Evolutionary conservation across 2,797 vertebrate species (phyloP), one percentile per base, ranked within the genome.

Genomic region (Gorsachius magnificus): DNA sequence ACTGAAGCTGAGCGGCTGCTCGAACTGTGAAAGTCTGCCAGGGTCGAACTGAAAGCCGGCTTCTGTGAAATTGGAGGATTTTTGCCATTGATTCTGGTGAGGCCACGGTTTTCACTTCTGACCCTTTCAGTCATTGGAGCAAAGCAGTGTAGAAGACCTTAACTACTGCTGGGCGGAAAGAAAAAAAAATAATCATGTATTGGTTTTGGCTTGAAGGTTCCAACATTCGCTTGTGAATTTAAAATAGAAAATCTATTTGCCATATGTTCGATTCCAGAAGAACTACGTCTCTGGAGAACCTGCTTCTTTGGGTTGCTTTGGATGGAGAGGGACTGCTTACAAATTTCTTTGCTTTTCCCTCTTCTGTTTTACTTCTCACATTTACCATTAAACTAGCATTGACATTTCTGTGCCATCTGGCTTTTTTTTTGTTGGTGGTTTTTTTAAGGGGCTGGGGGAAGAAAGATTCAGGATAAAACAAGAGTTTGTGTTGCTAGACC

Each of bases 341-440:
- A 86, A 54, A 93, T 89, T 54, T 89, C 93, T 76, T 68, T 86
- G 68, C 87, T 86, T 76, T 80, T 68, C 64, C 61, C 63, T 79
- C 33, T 48, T 80, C 95, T 89, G 84, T 93, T 96, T 93, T 93
- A 53, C 77, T 93, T 95, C 87, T 93, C 87, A 86, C 77, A 68
- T 90, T 92, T 69, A 28, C 92, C 76, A 83, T 75, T 83, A 75
- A 93, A 38, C 48, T 53, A 93, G 87, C 77, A 36, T 6, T 91
- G 81, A 86, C 76, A 71, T 93, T 93, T 91, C 57, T 53, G 45
- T 93, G 84, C 95, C 90, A 94, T 93, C 72, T 95, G 90, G 51
- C 29, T 69, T 76, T 78, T 43, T 43, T 87, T 41, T 48, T 45
- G 14, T 29, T 21, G 10, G 2, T 43, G 13, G 0, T 11, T 36